phyloP scores from a whole-genome alignment of 2,888 invertebrate species.

The Girardia tigrina region DNA sequence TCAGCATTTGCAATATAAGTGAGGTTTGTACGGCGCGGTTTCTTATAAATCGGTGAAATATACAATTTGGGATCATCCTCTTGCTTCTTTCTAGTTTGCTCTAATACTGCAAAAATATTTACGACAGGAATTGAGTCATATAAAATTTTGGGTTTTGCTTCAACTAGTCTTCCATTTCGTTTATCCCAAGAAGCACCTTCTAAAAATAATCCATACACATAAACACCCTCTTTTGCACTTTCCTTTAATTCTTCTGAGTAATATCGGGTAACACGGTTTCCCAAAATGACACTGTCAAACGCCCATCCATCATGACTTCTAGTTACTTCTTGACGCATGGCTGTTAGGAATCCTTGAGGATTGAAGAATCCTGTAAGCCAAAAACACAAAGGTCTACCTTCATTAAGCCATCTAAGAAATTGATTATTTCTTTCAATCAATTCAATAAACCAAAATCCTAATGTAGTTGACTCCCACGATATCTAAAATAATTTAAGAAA shows the following conservation, averaged over 20 bases:
- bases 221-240: conserved; percentile 77
- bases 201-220: conserved; percentile 66
- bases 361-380: conserved; percentile 99
- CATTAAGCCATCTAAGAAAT: conserved; percentile 66
- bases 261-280: conserved; percentile 50
- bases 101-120: conserved; percentile 59
- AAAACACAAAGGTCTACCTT: conserved; percentile 70
- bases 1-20: conserved; percentile 59
- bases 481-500: conserved; percentile 55
- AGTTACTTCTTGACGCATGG: conserved; percentile 51
- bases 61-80: conserved; percentile 54
- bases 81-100: conserved; percentile 8
- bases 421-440: conserved; percentile 76
- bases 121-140: conserved; percentile 67
- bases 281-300: conserved; percentile 48
- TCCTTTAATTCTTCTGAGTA: conserved; percentile 56
- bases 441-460: conserved; percentile 96
- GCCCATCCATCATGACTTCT: conserved; percentile 50
- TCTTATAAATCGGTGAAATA: conserved; percentile 77
- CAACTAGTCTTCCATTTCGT: conserved; percentile 60
- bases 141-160: conserved; percentile 68
- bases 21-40: conserved; percentile 66
- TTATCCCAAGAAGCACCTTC: conserved; percentile 80
- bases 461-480: conserved; percentile 89
- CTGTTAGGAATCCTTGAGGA: conserved; percentile 60